Evolutionary conservation across 2,888 invertebrate genomes (phyloP), one percentile per base, ranked within the genome.

Genomic region (Fragum whitleyi): DNA sequence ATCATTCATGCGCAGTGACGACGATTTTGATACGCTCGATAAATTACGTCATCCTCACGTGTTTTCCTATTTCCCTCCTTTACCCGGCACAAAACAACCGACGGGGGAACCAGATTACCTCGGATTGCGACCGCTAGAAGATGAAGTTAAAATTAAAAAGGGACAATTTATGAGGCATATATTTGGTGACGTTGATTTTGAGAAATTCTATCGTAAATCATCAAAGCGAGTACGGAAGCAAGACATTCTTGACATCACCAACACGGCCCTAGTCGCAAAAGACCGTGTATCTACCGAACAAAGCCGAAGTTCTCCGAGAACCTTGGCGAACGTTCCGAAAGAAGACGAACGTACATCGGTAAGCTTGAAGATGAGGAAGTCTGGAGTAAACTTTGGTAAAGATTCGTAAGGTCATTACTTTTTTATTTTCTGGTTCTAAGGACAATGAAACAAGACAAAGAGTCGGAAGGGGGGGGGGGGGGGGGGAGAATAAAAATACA

Each of bases 91-190:
- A 36, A 62, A 21, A 6, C 19, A 53, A n/a, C 36, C 21, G 28
- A 59, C n/a, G 11, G 39, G 51, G 1, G 32, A 71, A 6, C 61
- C 29, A 32, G 32, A 28, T 32, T 32, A 61, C 32, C 69, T 86
- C 16, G 86, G 86, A 0, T 29, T 86, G 7, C 62, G 86, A 14
- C 78, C 72, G 6, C 77, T 78, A 16, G 73, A 77, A 9, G 61
- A 79, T 3, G 75, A 75, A 1, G 39, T 67, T 19, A 79, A 79
- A 55, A 79, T 82, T 61, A 88, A 84, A 61, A 82, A 83, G 53
- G 88, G 87, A 19, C 78, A 83, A 29, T 74, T 74, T 16, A 86
- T 88, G 85, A 82, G 85, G 70, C 88, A 88, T 65, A 81, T 88
- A n/a, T 83, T 88, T n/a, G 88, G 88, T 1, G 84, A 86, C 53